Base-by-base conservation (phyloP, 2,888 invertebrate genomes). In the Epistrophe eligans region DNA sequence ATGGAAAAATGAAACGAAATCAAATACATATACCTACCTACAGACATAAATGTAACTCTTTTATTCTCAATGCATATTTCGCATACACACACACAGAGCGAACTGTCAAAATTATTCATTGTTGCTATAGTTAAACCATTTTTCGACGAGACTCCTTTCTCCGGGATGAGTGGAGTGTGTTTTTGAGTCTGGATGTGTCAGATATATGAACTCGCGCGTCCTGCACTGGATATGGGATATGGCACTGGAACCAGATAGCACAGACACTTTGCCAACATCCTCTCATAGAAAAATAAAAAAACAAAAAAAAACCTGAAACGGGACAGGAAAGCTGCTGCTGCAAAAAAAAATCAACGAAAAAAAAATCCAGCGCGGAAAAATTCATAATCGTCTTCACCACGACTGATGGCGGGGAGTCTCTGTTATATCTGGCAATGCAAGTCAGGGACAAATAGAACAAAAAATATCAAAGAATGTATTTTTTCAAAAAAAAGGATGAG, bases 51-150 rank as follows among this genome's bases (percentile, higher is more conserved):
- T 50, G 72, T 80, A 60, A 74, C 71, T 79, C 43, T 55, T 35
- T 35, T 55, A 28, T 28, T 55, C 35, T 19, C 50, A 55, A 70
- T 70, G 52, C 70, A 70, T 70, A 70, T 55, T 43, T 55, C 19
- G 50, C 32, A 50, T 7, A 67, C 50, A 24, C 24, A 24, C 24
- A 24, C 24, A 67, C 17, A 74, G 48, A 72, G 43, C 64, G 35
- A 79, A 66, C 82, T 82, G 82, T 87, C 87, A 87, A 87, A 87
- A 82, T 79, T 87, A 83, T 87, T 87, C 87, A 87, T 87, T 87
- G 82, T 87, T 87, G 83, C 76, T 82, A 64, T 72, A 64, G 79
- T 79, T 76, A 58, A 74, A 67, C 72, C 79, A 76, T 83, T 87
- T 82, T 72, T 76, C 40, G 60, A 62, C 24, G 40, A 66, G 71